phyloP scores from a whole-genome alignment of 2,888 invertebrate species.

The Mythimna vitellina region DNA sequence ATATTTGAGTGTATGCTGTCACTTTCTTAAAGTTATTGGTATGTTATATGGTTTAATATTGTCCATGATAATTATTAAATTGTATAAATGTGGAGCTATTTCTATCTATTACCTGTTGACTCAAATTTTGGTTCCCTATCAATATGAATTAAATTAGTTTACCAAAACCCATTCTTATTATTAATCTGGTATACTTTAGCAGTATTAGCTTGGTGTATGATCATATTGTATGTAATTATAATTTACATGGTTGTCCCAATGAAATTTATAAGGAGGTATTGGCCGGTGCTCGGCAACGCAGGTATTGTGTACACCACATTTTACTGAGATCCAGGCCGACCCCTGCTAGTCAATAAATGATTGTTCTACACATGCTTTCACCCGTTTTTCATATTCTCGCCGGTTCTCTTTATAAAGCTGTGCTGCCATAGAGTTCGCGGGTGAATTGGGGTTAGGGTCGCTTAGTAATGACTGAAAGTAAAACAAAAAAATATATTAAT shows the following conservation, averaged over 20 bases:
- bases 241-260: constrained; percentile 84
- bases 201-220: constrained; percentile 65
- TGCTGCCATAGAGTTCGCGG: constrained; percentile 99
- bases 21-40: constrained; percentile 69
- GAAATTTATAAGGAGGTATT: constrained; percentile 80
- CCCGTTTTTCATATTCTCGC: constrained; percentile 99
- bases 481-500: constrained; percentile 41
- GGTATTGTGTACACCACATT: constrained; percentile 73
- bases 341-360: constrained; percentile 98
- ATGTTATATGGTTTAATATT: constrained; percentile 66
- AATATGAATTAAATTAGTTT: constrained; percentile 64
- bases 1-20: constrained; percentile 46
- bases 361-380: constrained; percentile 99
- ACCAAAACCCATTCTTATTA: constrained; percentile 71
- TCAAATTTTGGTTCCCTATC: constrained; percentile 66
- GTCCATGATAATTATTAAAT: constrained; percentile 63
- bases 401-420: constrained; percentile 99
- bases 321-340: constrained; percentile 73
- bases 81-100: constrained; percentile 53
- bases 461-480: constrained; percentile 98
- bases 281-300: constrained; percentile 72
- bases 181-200: constrained; percentile 62
- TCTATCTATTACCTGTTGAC: constrained; percentile 63
- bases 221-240: constrained; percentile 65
- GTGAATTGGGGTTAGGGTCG: constrained; percentile 99